Conservation (phyloP, 2,888 invertebrate genomes). For the Drosophila melanosoma region DNA sequence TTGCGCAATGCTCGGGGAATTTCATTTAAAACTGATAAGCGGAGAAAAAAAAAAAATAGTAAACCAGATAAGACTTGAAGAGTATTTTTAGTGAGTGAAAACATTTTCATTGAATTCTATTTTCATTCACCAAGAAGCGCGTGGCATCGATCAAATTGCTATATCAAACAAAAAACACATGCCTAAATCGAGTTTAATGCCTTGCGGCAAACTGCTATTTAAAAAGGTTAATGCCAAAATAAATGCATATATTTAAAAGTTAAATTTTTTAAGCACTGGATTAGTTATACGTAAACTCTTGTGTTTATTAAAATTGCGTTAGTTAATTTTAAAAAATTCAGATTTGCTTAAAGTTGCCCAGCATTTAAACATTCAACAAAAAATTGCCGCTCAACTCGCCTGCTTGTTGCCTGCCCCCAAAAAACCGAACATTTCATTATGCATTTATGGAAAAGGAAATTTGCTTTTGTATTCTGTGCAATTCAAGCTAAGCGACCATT, state of each 20-base stretch:
- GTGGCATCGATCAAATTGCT: conserved; percentile 45
- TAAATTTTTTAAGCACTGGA: neutral
- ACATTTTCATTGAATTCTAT: conserved; percentile 36
- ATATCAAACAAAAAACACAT: conserved; percentile 1
- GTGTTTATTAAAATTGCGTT: neutral
- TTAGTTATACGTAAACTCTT: neutral
- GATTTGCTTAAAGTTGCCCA: neutral
- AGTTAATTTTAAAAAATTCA: neutral
- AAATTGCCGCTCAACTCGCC: conserved; percentile 6
- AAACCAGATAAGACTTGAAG: conserved; percentile 30
- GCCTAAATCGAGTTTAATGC: neutral
- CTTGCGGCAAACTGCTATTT: neutral
- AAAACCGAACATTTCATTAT: conserved; percentile 26
- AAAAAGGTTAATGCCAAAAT: neutral
- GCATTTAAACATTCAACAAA: conserved; percentile 44
- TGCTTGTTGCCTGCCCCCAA: neutral
- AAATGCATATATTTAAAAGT: neutral
- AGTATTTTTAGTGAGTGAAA: neutral
- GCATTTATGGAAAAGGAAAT: conserved; percentile 27
- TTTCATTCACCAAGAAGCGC: conserved; percentile 38
- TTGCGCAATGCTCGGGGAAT: conserved; percentile 40
- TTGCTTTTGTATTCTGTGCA: conserved; percentile 40
- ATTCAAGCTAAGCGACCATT: conserved; percentile 58
- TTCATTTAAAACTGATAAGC: conserved; percentile 40
- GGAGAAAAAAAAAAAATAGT: neutral